Base-by-base conservation (phyloP, 2,888 invertebrate genomes). In the Gasteruption jaculator region DNA sequence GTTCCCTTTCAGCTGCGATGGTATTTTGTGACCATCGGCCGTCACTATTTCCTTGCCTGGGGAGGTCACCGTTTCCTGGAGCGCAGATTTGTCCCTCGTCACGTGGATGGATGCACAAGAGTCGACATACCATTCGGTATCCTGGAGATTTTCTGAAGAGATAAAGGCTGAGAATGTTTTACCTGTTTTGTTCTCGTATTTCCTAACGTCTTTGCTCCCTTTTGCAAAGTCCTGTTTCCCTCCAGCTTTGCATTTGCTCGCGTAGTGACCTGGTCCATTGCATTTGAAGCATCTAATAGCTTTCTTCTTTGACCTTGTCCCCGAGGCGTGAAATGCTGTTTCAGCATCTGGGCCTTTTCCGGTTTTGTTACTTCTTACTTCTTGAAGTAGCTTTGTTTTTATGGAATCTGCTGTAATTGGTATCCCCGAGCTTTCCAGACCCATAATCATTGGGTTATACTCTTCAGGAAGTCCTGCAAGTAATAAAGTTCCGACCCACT, bases 311-410 rank as follows among this genome's bases (percentile, higher is more conserved):
- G n/a, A n/a, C n/a, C n/a, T n/a, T 14, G 21, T 38, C n/a, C 24
- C 24, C n/a, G n/a, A n/a, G n/a, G n/a, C n/a, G n/a, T n/a, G n/a
- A n/a, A n/a, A n/a, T n/a, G n/a, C n/a, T n/a, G n/a, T n/a, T n/a
- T n/a, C n/a, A n/a, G n/a, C n/a, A n/a, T n/a, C n/a, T n/a, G n/a
- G n/a, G n/a, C n/a, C n/a, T n/a, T n/a, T n/a, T n/a, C n/a, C n/a
- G n/a, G n/a, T n/a, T n/a, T n/a, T n/a, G n/a, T n/a, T n/a, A n/a
- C n/a, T n/a, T n/a, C n/a, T n/a, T n/a, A n/a, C n/a, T n/a, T n/a
- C n/a, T n/a, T n/a, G n/a, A n/a, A n/a, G n/a, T n/a, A n/a, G 38
- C 40, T 61, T 63, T 1, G 48, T 53, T 49, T 62, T 63, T n/a
- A n/a, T n/a, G n/a, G n/a, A n/a, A n/a, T n/a, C n/a, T n/a, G n/a